These are phyloP conservation scores for Parnassius mnemosyne DNA, from an alignment of 2,888 invertebrate genomes.

Conservation along the genomic window DNA sequence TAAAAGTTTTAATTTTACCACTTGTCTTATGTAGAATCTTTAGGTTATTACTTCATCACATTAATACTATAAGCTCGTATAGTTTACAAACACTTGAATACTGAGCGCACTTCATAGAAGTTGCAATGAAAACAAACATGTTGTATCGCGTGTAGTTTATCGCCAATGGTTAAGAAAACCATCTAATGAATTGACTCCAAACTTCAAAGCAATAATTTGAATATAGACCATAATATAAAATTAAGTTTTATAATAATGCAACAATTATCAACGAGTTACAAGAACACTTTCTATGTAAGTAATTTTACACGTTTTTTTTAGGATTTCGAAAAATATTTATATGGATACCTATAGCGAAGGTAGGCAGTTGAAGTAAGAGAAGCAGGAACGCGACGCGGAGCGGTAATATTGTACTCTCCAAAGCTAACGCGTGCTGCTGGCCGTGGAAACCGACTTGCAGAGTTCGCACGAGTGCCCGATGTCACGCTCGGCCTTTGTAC, in stretches of 20 bases:
- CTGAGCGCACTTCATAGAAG: constrained; percentile 22
- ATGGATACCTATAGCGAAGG: constrained; percentile 5
- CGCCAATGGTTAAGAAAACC: constrained; percentile 11
- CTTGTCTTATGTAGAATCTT: background rate
- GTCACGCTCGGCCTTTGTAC: constrained; percentile 60
- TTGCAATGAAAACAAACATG: constrained; percentile 29
- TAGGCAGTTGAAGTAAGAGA: constrained; percentile 1
- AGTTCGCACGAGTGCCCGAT: constrained; percentile 46
- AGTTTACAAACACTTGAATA: constrained; percentile 24
- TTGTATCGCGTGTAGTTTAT: constrained; percentile 12
- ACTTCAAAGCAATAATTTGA: no score
- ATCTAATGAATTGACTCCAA: no score
- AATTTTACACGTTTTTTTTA: no score
- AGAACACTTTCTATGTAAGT: no score
- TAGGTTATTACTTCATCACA: constrained; percentile 17
- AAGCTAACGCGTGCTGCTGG: constrained; percentile 25
- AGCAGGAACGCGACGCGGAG: constrained; percentile 5
- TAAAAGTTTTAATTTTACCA: no score
- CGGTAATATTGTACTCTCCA: background rate
- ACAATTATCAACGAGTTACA: no score
- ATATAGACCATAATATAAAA: no score
- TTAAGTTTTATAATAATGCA: no score
- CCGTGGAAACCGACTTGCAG: constrained; percentile 51
- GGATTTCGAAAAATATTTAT: no score
- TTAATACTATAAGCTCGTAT: constrained; percentile 21